Evolutionary conservation across 1,140 invertebrate genomes (phyloP).

Genomic region (Drosophila subpulchrella): DNA sequence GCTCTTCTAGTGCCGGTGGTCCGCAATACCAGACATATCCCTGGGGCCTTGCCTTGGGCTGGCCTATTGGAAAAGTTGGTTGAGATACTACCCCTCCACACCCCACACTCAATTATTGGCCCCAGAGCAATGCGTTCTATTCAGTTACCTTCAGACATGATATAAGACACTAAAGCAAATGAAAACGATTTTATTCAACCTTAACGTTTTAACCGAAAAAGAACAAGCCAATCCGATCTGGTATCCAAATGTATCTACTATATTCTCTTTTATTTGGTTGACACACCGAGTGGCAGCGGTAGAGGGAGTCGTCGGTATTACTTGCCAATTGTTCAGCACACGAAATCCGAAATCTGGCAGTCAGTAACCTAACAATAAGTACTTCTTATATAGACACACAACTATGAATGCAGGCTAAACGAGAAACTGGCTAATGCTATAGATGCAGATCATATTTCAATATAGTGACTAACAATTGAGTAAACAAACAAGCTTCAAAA

Average conservation of each 20-base stretch:
- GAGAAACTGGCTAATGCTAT: conserved; percentile 59
- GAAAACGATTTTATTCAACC: conserved; percentile 45
- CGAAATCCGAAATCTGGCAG: conserved; percentile 57
- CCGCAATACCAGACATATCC: conserved; percentile 10
- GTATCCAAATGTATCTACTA: conserved; percentile 50
- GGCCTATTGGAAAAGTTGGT: conserved; percentile 73
- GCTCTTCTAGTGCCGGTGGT: conserved; percentile 65
- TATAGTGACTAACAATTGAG: conserved; percentile 51
- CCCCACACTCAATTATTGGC: conserved; percentile 33
- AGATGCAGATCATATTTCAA: conserved; percentile 59
- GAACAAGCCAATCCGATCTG: conserved; percentile 24
- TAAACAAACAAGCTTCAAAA: conserved; percentile 61
- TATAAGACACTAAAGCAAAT: conserved; percentile 77
- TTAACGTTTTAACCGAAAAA: conserved; percentile 37
- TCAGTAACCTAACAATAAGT: conserved; percentile 62
- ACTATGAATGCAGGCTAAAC: conserved; percentile 47
- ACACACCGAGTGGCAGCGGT: conserved; percentile 38
- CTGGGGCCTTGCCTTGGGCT: conserved; percentile 48
- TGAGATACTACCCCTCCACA: conserved; percentile 37
- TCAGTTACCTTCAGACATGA: conserved; percentile 75
- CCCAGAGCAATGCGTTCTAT: conserved; percentile 59
- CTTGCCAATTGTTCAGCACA: conserved; percentile 80
- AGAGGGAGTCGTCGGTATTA: conserved; percentile 44
- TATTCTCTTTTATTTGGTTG: conserved; percentile 61
- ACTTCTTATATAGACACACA: conserved; percentile 40